Percentiles rank a stretch among this genome's conserved stretches.
These are phyloP conservation scores for Hippocampus kuda DNA, from an alignment of 2,797 vertebrate genomes.

Conservation along the genomic window DNA sequence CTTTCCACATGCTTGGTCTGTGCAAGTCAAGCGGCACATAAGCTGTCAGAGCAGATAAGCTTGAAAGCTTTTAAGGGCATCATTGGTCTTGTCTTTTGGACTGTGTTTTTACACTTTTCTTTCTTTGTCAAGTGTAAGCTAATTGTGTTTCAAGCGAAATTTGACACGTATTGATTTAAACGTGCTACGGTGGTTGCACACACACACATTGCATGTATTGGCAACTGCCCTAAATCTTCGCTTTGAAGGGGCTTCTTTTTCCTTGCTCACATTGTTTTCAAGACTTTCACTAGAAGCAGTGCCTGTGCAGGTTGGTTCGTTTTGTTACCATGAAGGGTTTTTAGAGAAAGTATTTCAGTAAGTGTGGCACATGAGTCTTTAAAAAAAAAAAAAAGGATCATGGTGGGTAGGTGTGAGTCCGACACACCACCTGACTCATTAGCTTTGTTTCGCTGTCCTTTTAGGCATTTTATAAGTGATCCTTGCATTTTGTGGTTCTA, in stretches of 20 bases:
- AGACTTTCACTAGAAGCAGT: constrained; percentile 11
- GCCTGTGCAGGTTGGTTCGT: constrained; percentile 21
- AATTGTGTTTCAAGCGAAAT: constrained; percentile 61
- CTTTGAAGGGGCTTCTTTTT: constrained; percentile 41
- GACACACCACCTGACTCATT: constrained; percentile 34
- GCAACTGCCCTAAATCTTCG: constrained; percentile 48
- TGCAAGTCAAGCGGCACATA: constrained; percentile 26
- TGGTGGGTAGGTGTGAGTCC: constrained; percentile 21
- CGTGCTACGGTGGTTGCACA: constrained; percentile 34
- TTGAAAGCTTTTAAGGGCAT: constrained; percentile 35
- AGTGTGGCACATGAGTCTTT: constrained; percentile 11
- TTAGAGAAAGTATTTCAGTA: constrained; percentile 11
- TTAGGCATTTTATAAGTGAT: not conserved
- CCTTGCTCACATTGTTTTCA: constrained; percentile 44
- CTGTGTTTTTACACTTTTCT: constrained; percentile 35
- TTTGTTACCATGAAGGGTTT: constrained; percentile 20
- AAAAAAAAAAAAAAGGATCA: constrained; percentile 24
- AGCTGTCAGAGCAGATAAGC: constrained; percentile 40
- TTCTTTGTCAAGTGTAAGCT: constrained; percentile 43
- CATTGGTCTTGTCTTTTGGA: constrained; percentile 43
- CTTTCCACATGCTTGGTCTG: constrained; percentile 39
- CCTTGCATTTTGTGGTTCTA: not conserved
- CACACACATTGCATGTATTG: constrained; percentile 36
- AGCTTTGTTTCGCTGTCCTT: constrained; percentile 21
- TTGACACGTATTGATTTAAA: constrained; percentile 63